Conservation (phyloP, 35 echinoderm and acorn worm species). For the Strongylocentrotus purpuratus region DNA sequence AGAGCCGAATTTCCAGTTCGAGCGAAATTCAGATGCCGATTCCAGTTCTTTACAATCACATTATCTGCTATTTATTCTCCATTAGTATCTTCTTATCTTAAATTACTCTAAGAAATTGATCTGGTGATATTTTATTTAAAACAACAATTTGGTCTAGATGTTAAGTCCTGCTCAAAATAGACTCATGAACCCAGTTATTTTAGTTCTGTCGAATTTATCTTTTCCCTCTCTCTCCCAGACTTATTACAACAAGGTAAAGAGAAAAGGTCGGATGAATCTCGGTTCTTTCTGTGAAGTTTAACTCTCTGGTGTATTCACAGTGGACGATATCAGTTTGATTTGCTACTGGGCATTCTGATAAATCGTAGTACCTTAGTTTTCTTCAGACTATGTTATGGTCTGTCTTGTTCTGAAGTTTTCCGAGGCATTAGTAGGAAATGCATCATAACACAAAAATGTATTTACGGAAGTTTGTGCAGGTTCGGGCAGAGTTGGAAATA, state of each 20-base stretch:
- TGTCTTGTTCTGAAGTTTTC: not conserved
- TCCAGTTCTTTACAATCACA: not conserved
- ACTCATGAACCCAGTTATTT: not conserved
- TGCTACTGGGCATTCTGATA: not conserved
- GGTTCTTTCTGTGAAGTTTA: not conserved
- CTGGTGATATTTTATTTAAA: not conserved
- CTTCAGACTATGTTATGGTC: not conserved
- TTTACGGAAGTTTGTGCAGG: slow-evolving; percentile 9
- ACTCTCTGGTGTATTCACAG: not conserved
- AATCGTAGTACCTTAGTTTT: not conserved
- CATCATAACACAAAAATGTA: not conserved
- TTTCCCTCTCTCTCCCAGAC: not conserved
- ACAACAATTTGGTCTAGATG: not conserved
- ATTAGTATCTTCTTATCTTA: no score
- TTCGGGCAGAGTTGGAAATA: not conserved
- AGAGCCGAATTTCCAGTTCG: not conserved
- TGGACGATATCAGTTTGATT: not conserved
- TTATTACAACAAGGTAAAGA: not conserved
- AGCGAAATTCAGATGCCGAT: not conserved
- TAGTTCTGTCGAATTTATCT: not conserved
- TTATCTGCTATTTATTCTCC: no score
- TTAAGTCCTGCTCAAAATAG: not conserved
- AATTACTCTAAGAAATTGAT: no score
- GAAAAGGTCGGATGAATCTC: not conserved
- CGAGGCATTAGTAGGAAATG: not conserved